Conservation (phyloP, 2,113 vertebrate species). For the Octodon degus region DNA sequence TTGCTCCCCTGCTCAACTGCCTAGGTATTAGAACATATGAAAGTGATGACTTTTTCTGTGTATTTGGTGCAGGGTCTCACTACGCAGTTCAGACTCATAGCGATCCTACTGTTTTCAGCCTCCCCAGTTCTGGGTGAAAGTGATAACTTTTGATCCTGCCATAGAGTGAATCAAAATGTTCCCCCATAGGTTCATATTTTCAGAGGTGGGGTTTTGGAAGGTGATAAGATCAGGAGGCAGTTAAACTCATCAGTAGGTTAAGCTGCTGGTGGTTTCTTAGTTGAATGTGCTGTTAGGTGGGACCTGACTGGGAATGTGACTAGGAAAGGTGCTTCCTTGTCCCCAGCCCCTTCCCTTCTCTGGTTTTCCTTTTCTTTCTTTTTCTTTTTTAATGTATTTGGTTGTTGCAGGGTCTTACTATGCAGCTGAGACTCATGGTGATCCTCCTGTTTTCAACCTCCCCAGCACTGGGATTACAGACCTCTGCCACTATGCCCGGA, state of each 20-base stretch:
- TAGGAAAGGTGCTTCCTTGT: neutral
- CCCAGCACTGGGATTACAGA: too few species aligned
- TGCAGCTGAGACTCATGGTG: too few species aligned
- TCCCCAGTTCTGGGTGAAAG: neutral
- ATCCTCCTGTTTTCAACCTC: too few species aligned
- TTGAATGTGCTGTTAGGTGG: neutral
- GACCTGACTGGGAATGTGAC: neutral
- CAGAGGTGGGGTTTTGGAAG: neutral
- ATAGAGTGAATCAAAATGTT: neutral
- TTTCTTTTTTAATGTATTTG: too few species aligned
- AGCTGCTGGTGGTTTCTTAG: neutral
- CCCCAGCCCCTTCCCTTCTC: neutral
- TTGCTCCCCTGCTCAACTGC: accelerated
- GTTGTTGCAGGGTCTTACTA: too few species aligned
- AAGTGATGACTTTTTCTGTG: neutral
- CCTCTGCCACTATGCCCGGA: too few species aligned
- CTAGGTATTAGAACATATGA: neutral
- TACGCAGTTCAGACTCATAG: too few species aligned
- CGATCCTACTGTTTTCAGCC: too few species aligned
- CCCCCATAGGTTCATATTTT: neutral
- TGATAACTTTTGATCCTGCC: neutral
- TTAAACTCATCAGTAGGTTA: neutral
- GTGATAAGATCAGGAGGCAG: neutral
- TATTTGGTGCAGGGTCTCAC: too few species aligned
- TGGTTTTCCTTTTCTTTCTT: neutral